Base-by-base conservation (phyloP, 2,113 vertebrate species). In the Chloropsis hardwickii region DNA sequence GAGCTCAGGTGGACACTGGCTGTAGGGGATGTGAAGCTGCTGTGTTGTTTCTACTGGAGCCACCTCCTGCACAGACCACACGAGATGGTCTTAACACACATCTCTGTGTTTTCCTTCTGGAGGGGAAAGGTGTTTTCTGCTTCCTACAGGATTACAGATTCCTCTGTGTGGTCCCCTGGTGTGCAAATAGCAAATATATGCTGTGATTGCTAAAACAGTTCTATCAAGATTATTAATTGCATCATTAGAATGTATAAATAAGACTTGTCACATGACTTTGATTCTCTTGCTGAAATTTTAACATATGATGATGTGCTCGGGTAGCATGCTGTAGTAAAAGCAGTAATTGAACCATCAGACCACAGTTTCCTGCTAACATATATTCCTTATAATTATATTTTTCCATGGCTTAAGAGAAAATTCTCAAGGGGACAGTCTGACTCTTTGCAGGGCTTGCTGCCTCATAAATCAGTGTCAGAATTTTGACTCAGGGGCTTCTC, bases 401-500 rank as follows among this genome's bases (percentile, higher is more conserved):
- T 96, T 94, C 96, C 83, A 76, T 86, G 82, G 77, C 45, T 90
- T 64, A 92, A 67, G 74, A 92, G 65, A 54, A 77, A 90, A 93
- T 39, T 88, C 95, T 84, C 96, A 45, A 61, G 86, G 88, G 94
- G 66, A 90, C 45, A 48, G 72, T 35, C 65, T 92, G 78, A 12
- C 60, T 81, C 76, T 76, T 64, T 88, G 64, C 82, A 67, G 6
- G 5, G n/a, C 51, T 88, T 91, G 65, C 86, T 86, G 74, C 95
- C 85, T 90, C 88, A 76, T 96, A 71, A 90, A 95, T 96, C 92
- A 94, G 35, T 48, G 81, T 91, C 93, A 96, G 44, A 22, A 5
- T 62, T 88, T 67, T 51, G 48, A 47, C 82, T 72, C 37, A 28
- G 76, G 79, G 85, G 28, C 64, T 67, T 10, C 0, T 87, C 91